These are phyloP conservation scores for Dendrocincla fuliginosa DNA, from an alignment of 2,797 vertebrate genomes.

Conservation along the genomic window DNA sequence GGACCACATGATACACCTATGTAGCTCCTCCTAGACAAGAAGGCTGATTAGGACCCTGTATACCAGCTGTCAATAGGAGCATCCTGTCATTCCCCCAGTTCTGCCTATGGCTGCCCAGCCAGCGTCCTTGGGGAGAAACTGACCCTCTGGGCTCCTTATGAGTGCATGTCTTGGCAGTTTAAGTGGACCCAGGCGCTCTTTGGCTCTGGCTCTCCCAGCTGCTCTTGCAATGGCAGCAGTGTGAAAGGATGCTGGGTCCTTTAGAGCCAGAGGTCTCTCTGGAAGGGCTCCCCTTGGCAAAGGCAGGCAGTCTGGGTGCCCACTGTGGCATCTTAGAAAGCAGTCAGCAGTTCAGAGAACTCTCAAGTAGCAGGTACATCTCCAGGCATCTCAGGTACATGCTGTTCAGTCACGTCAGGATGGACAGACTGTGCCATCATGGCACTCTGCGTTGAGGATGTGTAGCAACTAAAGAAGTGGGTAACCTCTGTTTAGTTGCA, in stretches of 20 bases:
- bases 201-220: not conserved
- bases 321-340: not conserved
- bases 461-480: not conserved
- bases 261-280: not conserved
- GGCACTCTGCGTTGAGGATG: not conserved
- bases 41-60: not conserved
- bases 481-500: conserved; percentile 37
- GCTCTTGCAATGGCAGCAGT: not conserved
- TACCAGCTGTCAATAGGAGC: not conserved
- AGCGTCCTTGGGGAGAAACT: not conserved
- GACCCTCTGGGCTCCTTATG: not conserved
- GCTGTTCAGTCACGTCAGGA: not conserved
- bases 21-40: not conserved
- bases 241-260: not conserved
- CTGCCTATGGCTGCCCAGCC: not conserved
- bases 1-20: not conserved
- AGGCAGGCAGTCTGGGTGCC: not conserved
- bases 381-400: not conserved
- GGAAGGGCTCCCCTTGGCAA: not conserved
- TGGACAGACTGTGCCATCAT: not conserved
- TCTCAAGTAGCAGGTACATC: not conserved
- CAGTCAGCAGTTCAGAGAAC: not conserved
- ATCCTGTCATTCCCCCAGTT: not conserved
- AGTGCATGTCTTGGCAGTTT: not conserved
- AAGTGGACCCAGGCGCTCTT: not conserved